phyloP scores from a whole-genome alignment of 1,140 invertebrate genomes.

The Atta cephalotes region DNA sequence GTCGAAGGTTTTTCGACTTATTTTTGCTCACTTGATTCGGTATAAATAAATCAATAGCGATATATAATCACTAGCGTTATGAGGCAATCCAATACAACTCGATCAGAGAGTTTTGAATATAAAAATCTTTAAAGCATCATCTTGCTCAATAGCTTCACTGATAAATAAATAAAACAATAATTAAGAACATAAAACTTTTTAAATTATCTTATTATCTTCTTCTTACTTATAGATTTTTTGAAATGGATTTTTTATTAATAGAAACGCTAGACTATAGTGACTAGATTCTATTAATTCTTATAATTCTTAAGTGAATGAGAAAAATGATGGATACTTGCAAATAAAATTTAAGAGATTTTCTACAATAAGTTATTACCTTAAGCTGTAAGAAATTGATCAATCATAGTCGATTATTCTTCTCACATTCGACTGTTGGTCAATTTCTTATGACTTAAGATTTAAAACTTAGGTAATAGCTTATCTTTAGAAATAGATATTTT shows the following conservation, averaged over 20 bases:
- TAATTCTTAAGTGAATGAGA: background rate
- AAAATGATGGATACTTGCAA: background rate
- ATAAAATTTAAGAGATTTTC: background rate
- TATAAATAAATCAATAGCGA: slow-evolving; percentile 34
- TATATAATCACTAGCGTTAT: background rate
- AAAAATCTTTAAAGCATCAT: slow-evolving; percentile 30
- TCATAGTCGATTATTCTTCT: too few species aligned
- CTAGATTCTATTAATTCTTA: background rate
- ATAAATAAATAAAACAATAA: slow-evolving; percentile 29
- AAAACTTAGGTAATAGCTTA: too few species aligned
- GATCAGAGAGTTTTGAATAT: slow-evolving; percentile 26
- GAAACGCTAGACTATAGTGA: background rate
- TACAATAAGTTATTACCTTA: too few species aligned
- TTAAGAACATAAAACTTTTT: background rate
- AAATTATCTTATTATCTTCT: background rate
- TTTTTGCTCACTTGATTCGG: slow-evolving; percentile 1
- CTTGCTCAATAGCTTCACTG: slow-evolving; percentile 1
- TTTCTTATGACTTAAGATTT: too few species aligned
- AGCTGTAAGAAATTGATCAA: too few species aligned
- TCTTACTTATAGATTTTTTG: background rate
- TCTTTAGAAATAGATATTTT: background rate
- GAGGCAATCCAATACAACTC: background rate
- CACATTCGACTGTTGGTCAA: too few species aligned
- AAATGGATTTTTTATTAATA: slow-evolving; percentile 28
- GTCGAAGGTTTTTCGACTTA: slow-evolving; percentile 39